These are phyloP conservation scores for Mustelus asterias DNA, from an alignment of 2,113 vertebrate species.

Conservation along the genomic window DNA sequence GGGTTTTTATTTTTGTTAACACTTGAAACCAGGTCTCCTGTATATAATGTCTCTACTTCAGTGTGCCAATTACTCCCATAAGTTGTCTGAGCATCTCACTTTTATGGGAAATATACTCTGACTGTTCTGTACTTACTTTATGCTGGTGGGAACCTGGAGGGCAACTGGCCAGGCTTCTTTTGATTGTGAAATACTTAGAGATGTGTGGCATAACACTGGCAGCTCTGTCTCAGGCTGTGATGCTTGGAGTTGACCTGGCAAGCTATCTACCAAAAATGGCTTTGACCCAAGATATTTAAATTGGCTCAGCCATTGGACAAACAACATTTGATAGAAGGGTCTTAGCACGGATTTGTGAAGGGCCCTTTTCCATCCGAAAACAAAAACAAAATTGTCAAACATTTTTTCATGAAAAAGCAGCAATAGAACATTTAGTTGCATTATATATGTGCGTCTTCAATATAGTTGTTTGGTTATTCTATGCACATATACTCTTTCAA, in stretches of 20 bases:
- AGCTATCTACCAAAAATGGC: not conserved
- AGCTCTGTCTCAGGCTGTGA: not conserved
- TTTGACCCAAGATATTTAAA: not conserved
- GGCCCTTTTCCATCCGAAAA: not conserved
- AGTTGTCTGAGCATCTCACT: not conserved
- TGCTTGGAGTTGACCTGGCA: not conserved
- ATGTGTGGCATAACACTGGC: not conserved
- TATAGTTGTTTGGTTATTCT: not conserved
- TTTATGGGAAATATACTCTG: not conserved
- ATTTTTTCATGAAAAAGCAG: not conserved
- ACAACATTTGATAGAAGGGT: not conserved
- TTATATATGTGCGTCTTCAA: too few species aligned
- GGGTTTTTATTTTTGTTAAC: too few species aligned
- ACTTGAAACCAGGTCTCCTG: not conserved
- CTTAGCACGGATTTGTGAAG: not conserved
- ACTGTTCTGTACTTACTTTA: not conserved
- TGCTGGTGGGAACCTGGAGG: not conserved
- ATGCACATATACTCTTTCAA: not conserved
- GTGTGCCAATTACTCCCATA: not conserved
- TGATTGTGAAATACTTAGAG: not conserved
- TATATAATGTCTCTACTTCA: not conserved
- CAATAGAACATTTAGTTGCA: not conserved
- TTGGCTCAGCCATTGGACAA: not conserved
- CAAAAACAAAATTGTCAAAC: not conserved
- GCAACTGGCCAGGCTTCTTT: not conserved